phyloP scores from a whole-genome alignment of 2,113 vertebrate species.

The Lepidothrix coronata region DNA sequence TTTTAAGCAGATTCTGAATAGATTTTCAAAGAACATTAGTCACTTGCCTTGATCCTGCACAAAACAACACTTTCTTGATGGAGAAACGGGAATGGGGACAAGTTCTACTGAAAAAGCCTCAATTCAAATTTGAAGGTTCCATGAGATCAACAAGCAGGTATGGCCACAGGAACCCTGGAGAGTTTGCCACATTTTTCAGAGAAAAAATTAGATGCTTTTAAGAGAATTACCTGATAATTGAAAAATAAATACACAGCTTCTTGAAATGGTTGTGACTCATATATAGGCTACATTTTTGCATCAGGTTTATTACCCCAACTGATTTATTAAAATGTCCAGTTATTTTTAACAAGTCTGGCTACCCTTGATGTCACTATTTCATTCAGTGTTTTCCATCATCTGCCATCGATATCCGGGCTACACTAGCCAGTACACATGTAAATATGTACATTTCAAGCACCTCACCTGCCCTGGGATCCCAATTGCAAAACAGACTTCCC shows the following conservation, averaged over 20 bases:
- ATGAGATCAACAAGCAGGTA: background rate
- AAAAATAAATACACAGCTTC: background rate
- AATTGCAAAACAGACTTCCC: background rate
- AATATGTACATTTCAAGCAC: background rate
- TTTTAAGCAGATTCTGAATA: slow-evolving; percentile 45
- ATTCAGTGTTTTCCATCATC: background rate
- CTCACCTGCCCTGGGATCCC: background rate
- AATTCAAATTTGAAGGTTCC: background rate
- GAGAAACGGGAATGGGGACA: background rate
- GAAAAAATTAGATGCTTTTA: background rate
- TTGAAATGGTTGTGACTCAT: background rate
- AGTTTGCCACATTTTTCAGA: background rate
- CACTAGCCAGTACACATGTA: background rate
- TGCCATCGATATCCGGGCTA: background rate
- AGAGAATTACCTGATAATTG: background rate
- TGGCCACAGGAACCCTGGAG: background rate
- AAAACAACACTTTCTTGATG: slow-evolving; percentile 13
- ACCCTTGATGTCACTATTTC: background rate
- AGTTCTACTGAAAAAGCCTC: background rate
- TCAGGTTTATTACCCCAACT: background rate
- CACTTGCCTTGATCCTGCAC: slow-evolving; percentile 3
- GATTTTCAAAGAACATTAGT: slow-evolving; percentile 28
- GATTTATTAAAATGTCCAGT: background rate
- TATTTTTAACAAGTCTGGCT: background rate
- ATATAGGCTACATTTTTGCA: background rate